These are phyloP conservation scores for Myotis myotis DNA, from an alignment of 2,797 vertebrate genomes.

Conservation along the genomic window DNA sequence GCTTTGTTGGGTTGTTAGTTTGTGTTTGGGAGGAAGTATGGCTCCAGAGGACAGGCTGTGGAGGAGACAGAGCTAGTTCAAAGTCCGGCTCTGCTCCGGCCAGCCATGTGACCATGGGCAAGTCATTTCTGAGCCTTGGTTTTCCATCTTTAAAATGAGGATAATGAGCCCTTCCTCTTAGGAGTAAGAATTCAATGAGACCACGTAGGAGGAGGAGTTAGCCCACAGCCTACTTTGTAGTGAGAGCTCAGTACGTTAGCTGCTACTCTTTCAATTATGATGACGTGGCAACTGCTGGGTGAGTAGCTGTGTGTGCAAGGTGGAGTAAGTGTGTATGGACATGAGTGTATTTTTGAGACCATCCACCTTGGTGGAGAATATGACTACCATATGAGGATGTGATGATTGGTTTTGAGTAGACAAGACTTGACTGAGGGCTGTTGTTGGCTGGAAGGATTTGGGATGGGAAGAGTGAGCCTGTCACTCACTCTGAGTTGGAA, in stretches of 20 bases:
- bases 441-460: not conserved
- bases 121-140: not conserved
- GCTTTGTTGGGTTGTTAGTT: not conserved
- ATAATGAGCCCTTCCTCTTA: not conserved
- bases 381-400: not conserved
- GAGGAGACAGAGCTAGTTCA: not conserved
- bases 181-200: not conserved
- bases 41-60: not conserved
- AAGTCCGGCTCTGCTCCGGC: not conserved
- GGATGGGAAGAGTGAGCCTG: not conserved
- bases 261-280: fast-evolving
- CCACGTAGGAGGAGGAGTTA: not conserved
- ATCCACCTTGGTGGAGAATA: not conserved
- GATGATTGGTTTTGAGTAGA: not conserved
- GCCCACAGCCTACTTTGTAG: not conserved
- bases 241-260: fast-evolving
- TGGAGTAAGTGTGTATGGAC: not conserved
- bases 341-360: not conserved
- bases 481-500: not conserved
- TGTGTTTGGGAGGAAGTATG: not conserved
- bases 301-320: not conserved
- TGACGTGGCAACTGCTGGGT: too few relatives aligned
- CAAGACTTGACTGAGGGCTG: not conserved
- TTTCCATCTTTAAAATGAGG: not conserved
- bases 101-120: not conserved